Evolutionary conservation across 2,113 vertebrate genomes (phyloP).

Genomic region (Rhinopomastus cyanomelas): DNA sequence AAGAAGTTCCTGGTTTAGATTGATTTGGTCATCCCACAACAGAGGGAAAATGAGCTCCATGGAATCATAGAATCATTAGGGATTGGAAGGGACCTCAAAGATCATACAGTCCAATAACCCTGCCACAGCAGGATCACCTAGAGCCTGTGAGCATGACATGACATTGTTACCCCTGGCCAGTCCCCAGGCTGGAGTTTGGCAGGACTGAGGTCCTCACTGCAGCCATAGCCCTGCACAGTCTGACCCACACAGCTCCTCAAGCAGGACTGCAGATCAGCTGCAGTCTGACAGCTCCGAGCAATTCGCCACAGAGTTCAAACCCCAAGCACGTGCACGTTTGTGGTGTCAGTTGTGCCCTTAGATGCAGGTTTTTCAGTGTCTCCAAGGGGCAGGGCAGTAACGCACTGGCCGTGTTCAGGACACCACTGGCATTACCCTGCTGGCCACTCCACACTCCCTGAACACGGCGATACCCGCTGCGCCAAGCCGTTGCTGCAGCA

Average conservation of each 20-base stretch:
- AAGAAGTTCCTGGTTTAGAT: no score
- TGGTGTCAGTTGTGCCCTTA: neutral
- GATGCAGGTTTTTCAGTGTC: fast-evolving
- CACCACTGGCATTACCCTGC: neutral
- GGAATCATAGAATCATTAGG: no score
- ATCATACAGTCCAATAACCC: no score
- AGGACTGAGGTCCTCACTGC: neutral
- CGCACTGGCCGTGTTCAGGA: neutral
- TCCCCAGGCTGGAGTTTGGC: neutral
- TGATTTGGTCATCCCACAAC: no score
- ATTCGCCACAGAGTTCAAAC: neutral
- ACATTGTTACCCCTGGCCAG: fast-evolving
- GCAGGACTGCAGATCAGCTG: neutral
- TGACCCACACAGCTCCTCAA: neutral
- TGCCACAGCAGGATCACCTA: no score
- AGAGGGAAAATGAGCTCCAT: fast-evolving
- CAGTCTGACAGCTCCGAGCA: neutral
- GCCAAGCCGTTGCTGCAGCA: neutral
- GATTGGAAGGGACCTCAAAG: no score
- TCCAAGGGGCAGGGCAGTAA: neutral
- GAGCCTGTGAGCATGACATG: fast-evolving
- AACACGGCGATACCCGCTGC: neutral
- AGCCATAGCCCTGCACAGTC: neutral
- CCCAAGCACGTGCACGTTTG: fast-evolving
- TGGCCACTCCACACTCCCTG: neutral